Percentiles rank a stretch among this genome's conserved stretches.
Conservation (phyloP, 2,113 vertebrate genomes). For the Aptenodytes patagonicus region DNA sequence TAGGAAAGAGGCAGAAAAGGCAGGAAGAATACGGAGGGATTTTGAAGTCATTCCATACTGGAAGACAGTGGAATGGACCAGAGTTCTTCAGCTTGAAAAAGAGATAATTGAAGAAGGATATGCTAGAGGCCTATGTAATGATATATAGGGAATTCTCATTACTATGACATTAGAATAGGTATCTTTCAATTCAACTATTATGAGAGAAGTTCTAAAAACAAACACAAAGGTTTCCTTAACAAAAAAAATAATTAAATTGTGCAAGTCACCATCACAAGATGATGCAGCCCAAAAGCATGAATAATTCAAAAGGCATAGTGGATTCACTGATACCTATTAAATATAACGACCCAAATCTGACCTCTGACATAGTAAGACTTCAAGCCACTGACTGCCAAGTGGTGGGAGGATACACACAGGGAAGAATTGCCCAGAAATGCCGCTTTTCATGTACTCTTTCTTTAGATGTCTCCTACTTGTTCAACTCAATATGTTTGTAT, state of each 20-base stretch:
- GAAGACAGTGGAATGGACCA: not conserved
- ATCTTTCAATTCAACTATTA: not conserved
- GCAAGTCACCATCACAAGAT: not conserved
- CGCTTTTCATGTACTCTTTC: not conserved
- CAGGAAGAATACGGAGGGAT: not conserved
- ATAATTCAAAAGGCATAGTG: not conserved
- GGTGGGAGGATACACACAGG: not conserved
- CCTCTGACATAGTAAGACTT: not conserved
- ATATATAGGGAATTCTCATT: not conserved
- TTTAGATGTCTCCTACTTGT: not conserved
- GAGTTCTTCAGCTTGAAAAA: not conserved
- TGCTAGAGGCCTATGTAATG: not conserved
- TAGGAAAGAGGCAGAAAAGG: not conserved
- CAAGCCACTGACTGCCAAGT: not conserved
- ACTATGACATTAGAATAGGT: not conserved
- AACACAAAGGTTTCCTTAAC: not conserved
- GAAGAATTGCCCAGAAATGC: not conserved
- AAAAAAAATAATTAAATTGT: not conserved
- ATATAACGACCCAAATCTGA: fast-evolving
- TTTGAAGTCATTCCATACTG: not conserved
- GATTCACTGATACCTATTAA: not conserved
- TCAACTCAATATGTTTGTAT: not conserved
- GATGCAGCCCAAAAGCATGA: not conserved
- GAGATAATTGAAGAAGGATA: not conserved
- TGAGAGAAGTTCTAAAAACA: not conserved